Base-by-base conservation (phyloP, 2,888 invertebrate species). In the Leistus spinibarbis region DNA sequence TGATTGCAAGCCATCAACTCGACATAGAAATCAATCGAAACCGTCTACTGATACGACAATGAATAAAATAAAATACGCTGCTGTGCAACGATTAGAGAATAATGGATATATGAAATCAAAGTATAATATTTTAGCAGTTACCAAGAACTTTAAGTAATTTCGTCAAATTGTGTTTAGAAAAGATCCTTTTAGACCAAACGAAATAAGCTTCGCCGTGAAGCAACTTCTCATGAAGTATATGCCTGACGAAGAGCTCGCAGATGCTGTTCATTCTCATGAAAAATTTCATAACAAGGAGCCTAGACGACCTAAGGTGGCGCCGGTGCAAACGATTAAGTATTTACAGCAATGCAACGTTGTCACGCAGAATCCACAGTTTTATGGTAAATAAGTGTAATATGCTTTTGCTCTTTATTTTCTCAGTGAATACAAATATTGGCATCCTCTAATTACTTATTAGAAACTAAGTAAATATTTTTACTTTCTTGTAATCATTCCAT, bases 211-310 rank as follows among this genome's bases (percentile, higher is more conserved):
- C 83, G 87, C 86, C 54, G 89, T 89, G 79, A 88, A 88, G 80
- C 88, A 89, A 74, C 81, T 89, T 16, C 85, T 89, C 56, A 84
- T 88, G 84, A 89, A 90, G 79, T 89, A 89, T 81, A 81, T 89
- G 57, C 87, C 86, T 10, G 85, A 86, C 54, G 87, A 88, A 17
- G 86, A 88, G 77, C 79, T 88, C 54, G 78, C 82, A 77, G 81
- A 86, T 19, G 69, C 56, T 17, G 72, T 54, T 78, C 53, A 60
- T 62, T 20, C 10, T 62, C 53, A 54, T 24, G 24, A 17, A 66
- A 68, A 16, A 7, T 17, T 57, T 40, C 24, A 62, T 17, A n/a
- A 70, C 64, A 82, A 71, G 82, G 83, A 71, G 73, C 80, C 10
- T 79, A 83, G 78, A 68, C 81, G 53, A 81, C 80, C 73, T 82